These are phyloP conservation scores for Harmothoe impar DNA, from an alignment of 2,888 invertebrate genomes.

Conservation along the genomic window DNA sequence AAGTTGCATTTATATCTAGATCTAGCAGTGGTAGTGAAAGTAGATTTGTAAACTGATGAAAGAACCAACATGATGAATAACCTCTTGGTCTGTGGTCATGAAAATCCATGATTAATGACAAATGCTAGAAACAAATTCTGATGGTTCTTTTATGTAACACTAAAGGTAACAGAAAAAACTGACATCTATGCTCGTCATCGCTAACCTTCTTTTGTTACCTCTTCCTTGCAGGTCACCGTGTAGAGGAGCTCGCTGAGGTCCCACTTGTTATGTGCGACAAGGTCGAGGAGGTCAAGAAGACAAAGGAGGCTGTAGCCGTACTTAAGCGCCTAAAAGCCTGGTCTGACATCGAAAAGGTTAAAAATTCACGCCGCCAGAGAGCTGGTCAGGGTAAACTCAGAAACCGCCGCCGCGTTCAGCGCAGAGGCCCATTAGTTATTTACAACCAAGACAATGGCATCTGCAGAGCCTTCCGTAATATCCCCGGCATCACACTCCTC, in stretches of 20 bases:
- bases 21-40: no score
- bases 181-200: no score
- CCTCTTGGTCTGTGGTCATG: no score
- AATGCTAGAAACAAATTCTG: no score
- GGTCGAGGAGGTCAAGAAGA: conserved; percentile 96
- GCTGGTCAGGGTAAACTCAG: conserved; percentile 99
- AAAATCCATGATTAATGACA: no score
- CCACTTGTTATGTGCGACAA: conserved; percentile 98
- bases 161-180: no score
- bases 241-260: conserved; percentile 95
- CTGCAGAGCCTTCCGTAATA: conserved; percentile 90
- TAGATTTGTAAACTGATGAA: not conserved
- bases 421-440: conserved; percentile 97
- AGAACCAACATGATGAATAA: no score
- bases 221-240: conserved; percentile 83
- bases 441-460: conserved; percentile 96
- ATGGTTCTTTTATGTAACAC: no score
- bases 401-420: conserved; percentile 97
- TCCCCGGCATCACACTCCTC: conserved; percentile 91
- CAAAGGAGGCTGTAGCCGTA: conserved; percentile 98
- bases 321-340: conserved; percentile 96
- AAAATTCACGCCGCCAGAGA: conserved; percentile 97
- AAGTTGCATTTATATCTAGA: no score
- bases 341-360: conserved; percentile 98
- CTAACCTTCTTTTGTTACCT: conserved; percentile 33